Evolutionary conservation across 2,888 invertebrate species (phyloP).

Genomic region (Ypsolopha sequella): DNA sequence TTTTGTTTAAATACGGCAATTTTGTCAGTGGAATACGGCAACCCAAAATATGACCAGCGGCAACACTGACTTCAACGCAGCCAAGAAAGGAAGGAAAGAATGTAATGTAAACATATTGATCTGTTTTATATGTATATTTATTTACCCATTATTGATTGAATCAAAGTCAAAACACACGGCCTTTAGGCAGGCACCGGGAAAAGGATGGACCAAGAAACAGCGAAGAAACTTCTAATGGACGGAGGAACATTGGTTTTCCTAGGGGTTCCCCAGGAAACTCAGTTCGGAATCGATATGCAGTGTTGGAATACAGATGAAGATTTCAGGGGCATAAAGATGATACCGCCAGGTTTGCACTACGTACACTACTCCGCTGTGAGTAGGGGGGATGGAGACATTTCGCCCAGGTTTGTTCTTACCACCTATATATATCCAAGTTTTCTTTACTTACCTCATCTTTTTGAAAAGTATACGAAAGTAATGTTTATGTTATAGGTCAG

Average conservation of each 20-base stretch:
- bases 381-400: conserved; percentile 71
- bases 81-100: background rate
- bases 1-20: too few relatives aligned
- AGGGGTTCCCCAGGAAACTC: conserved; percentile 90
- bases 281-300: conserved; percentile 93
- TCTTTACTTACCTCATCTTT: background rate
- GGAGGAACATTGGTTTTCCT: conserved; percentile 88
- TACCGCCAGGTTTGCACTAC: conserved; percentile 96
- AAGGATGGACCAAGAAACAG: conserved; percentile 80
- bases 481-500: conserved; percentile 64
- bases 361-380: conserved; percentile 86
- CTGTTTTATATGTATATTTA: conserved; percentile 31
- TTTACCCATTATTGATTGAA: conserved; percentile 10
- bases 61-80: too few relatives aligned
- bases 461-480: background rate
- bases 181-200: too few relatives aligned
- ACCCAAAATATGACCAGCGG: too few relatives aligned
- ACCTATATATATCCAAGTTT: background rate
- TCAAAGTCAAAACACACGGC: too few relatives aligned
- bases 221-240: conserved; percentile 80
- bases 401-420: conserved; percentile 71
- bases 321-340: conserved; percentile 98
- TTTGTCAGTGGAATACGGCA: too few relatives aligned
- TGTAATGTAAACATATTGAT: conserved; percentile 43
- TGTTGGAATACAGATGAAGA: conserved; percentile 90